phyloP scores from a whole-genome alignment of 2,113 vertebrate species.

The Rana temporaria region DNA sequence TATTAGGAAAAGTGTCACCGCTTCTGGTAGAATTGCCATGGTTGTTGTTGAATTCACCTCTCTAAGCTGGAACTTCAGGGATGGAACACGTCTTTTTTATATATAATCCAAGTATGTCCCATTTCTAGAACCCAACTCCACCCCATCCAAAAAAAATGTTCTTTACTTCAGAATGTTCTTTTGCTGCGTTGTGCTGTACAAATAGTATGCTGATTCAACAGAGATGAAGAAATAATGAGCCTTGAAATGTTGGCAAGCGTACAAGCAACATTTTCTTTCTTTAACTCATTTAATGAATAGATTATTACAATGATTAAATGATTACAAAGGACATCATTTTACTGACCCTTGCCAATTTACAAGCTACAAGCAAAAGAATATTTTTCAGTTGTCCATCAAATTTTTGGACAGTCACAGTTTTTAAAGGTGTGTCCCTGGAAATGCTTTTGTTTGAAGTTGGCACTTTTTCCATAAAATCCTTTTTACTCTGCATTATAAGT shows the following conservation, averaged over 20 bases:
- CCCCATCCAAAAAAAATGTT: not conserved
- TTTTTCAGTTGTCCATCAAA: too few relatives aligned
- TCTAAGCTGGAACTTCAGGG: not conserved
- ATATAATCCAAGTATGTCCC: not conserved
- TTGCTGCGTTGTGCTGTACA: not conserved
- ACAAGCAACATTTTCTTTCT: not conserved
- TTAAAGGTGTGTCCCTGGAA: too few relatives aligned
- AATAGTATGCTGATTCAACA: conserved; percentile 6
- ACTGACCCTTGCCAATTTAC: too few relatives aligned
- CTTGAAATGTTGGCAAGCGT: not conserved
- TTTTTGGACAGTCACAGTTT: too few relatives aligned
- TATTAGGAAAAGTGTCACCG: conserved; percentile 9
- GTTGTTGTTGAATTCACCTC: too few relatives aligned
- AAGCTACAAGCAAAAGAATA: too few relatives aligned
- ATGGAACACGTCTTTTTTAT: not conserved
- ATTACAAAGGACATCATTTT: too few relatives aligned
- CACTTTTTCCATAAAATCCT: too few relatives aligned
- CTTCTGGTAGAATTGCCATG: conserved; percentile 14
- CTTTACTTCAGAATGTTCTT: not conserved
- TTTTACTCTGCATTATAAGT: too few relatives aligned
- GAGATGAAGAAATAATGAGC: not conserved
- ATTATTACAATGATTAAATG: too few relatives aligned
- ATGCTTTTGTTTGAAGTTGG: too few relatives aligned
- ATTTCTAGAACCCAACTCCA: not conserved
- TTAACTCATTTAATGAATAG: too few relatives aligned